Evolutionary conservation across 2,888 invertebrate genomes (phyloP), one percentile per base, ranked within the genome.

Genomic region (Melinopterus prodromus): DNA sequence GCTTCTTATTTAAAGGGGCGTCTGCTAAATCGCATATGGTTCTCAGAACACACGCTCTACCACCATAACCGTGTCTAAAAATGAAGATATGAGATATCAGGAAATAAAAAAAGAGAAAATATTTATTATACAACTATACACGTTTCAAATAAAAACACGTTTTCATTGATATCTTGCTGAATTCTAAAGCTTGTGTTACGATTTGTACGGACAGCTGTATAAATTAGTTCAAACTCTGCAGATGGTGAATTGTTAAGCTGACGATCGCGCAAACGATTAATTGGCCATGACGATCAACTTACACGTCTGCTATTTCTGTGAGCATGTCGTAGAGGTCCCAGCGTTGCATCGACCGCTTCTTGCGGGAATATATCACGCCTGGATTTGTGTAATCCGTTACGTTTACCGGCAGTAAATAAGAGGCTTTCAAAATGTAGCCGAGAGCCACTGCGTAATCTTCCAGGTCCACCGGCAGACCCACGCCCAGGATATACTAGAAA

Each of bases 241-340:
- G 26, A 26, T 26, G 26, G 26, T 26, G 26, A 26, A 26, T 26
- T 2, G 26, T 26, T 26, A 26, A 26, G 26, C 26, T 3, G 3
- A 26, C 26, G 26, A 2, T 26, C 26, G 26, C 26, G 26, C 26
- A 3, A 26, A 26, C 26, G 26, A 26, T 26, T 83, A 71, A 71
- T 71, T n/a, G 15, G 15, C 26, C 1, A 15, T 26, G 71, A 5
- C 14, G 26, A 72, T 26, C 6, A 6, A 74, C 86, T 86, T 88
- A 93, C 93, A 91, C 90, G 85, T 92, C 90, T 69, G 90, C 90
- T 87, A 92, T 91, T 75, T 91, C 90, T 83, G 93, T 92, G 16
- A 94, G 86, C 69, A 92, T 89, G 87, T 92, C 92, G 87, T 95
- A 95, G 82, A 94, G 90, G 84, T 92, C 92, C 94, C 94, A 94